Evolutionary conservation across 1,140 invertebrate species (phyloP), one percentile per base, ranked within the genome.

Genomic region (Daktulosphaira vitifoliae): DNA sequence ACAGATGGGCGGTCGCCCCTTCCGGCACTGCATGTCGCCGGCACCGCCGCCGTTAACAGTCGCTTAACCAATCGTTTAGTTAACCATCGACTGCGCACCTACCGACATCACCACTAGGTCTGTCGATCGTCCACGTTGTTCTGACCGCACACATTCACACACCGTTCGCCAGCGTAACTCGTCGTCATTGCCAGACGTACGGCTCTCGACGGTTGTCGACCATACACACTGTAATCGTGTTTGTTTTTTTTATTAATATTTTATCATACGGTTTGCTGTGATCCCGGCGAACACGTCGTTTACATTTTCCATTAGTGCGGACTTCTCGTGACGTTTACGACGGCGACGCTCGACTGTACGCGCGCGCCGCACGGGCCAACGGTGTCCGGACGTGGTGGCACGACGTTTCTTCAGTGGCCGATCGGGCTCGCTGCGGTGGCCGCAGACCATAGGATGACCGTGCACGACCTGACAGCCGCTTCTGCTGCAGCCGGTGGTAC

Each of bases 391-490:
- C n/a, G 42, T n/a, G 62, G 15, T 16, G 16, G 48, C n/a, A 46
- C 20, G 46, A 48, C 50, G 29, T 33, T 33, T 33, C 29, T 33
- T 5, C 29, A 33, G 29, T 33, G 29, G 29, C 29, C 29, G 29
- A 33, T 33, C 29, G 29, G 29, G 29, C 29, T 33, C 29, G 33
- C 25, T 39, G 20, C 62, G 37, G 8, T 33, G 6, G 25, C 23
- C 5, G 16, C 39, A 11, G 37, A 56, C 15, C 29, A 56, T 56
- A 39, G 66, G 67, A 71, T 69, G 70, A 70, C 69, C n/a, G 56
- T 69, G 46, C 68, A 70, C 67, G 67, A 68, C 38, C 68, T 70
- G 66, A 67, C 66, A 11, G 67, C 69, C 66, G 66, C 52, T 0
- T 62, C 56, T 2, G 69, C 68, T 23, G 69, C 56, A 1, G 69